Conservation (phyloP, 2,797 vertebrate species). For the Crax fasciolata region DNA sequence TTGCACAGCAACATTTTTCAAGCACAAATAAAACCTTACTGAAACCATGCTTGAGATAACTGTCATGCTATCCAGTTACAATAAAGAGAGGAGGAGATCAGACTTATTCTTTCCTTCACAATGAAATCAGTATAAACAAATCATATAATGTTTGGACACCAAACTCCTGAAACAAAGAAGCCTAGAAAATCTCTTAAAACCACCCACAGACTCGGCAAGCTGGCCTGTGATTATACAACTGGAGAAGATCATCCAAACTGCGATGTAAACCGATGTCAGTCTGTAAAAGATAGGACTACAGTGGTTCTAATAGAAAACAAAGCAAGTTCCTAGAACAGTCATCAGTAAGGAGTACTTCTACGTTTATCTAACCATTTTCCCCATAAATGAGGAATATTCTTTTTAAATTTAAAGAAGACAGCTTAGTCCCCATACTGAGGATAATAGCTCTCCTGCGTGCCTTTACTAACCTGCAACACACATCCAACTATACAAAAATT, state of each 20-base stretch:
- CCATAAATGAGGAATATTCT: not conserved
- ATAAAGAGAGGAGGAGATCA: constrained; percentile 39
- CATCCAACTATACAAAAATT: not conserved
- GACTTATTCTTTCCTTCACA: constrained; percentile 54
- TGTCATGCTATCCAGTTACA: constrained; percentile 40
- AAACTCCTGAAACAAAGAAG: constrained; percentile 66
- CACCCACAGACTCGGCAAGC: constrained; percentile 57
- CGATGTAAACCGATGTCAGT: constrained; percentile 60
- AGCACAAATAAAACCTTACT: constrained; percentile 17
- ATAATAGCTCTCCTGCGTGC: not conserved
- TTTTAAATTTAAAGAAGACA: not conserved
- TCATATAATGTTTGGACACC: constrained; percentile 63
- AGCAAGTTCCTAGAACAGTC: constrained; percentile 8
- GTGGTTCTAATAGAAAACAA: constrained; percentile 37
- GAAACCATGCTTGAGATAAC: constrained; percentile 42
- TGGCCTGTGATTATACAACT: constrained; percentile 72
- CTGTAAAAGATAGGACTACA: constrained; percentile 16
- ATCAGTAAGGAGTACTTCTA: not conserved
- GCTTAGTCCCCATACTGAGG: not conserved
- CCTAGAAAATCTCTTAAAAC: constrained; percentile 57
- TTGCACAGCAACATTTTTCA: constrained; percentile 30
- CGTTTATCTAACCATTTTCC: not conserved
- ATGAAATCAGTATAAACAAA: constrained; percentile 71
- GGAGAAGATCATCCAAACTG: constrained; percentile 68
- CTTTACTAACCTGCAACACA: not conserved